Evolutionary conservation across 53 echinoderm and acorn worm species (phyloP).

Genomic region (Patiria pectinifera): DNA sequence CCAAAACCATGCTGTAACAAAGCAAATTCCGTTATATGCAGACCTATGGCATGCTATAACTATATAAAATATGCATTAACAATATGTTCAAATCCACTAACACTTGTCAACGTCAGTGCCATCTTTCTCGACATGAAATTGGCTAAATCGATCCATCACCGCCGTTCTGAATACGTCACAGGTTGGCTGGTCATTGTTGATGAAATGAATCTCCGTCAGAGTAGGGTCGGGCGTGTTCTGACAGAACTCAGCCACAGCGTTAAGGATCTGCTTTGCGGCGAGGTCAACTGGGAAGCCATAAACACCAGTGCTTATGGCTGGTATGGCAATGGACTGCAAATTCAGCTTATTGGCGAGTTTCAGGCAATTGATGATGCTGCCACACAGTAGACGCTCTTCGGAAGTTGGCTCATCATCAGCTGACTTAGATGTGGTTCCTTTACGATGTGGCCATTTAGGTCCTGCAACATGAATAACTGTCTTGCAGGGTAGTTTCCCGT

Average conservation of each 20-base stretch:
- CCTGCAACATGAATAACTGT: too few relatives aligned
- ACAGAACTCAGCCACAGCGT: slow-evolving; percentile 61
- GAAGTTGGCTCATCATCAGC: neutral
- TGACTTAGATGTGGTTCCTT: neutral
- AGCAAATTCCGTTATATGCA: too few relatives aligned
- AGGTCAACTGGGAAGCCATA: slow-evolving; percentile 64
- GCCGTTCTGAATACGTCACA: slow-evolving; percentile 53
- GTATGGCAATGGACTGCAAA: slow-evolving; percentile 55
- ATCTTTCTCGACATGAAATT: slow-evolving; percentile 4
- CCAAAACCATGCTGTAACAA: too few relatives aligned
- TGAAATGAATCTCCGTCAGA: slow-evolving; percentile 31
- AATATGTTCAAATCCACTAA: neutral
- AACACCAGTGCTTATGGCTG: slow-evolving; percentile 68
- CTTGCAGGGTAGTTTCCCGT: slow-evolving; percentile 56
- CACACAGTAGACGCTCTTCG: slow-evolving; percentile 38
- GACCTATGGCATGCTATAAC: too few relatives aligned
- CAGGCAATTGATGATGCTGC: slow-evolving; percentile 12
- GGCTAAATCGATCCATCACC: slow-evolving; percentile 3
- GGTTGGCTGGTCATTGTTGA: slow-evolving; percentile 49
- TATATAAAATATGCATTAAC: too few relatives aligned
- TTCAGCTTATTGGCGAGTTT: slow-evolving; percentile 26
- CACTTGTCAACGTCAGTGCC: slow-evolving; percentile 35
- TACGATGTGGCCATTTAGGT: slow-evolving; percentile 15
- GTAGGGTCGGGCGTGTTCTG: neutral
- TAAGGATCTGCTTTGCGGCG: slow-evolving; percentile 44